Conservation (phyloP, 2,888 invertebrate genomes). For the Tuta absoluta region DNA sequence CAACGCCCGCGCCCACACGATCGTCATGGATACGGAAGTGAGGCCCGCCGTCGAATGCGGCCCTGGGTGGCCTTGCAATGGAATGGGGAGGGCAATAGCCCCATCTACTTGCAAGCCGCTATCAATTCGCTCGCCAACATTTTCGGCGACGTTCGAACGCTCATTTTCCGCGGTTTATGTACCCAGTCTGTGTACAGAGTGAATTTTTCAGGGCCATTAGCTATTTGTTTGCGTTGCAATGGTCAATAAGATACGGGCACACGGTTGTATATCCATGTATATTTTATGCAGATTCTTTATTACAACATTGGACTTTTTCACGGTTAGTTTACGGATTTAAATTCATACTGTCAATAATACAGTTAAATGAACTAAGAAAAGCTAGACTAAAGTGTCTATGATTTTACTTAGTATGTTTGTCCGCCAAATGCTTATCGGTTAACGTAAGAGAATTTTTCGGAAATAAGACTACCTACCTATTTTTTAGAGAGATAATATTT, state of each 20-base stretch:
- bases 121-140: constrained; percentile 72
- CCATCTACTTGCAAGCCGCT: constrained; percentile 65
- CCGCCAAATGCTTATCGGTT: too few relatives aligned
- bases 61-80: constrained; percentile 82
- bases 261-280: constrained; percentile 23
- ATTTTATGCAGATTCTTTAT: too few relatives aligned
- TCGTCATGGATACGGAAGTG: constrained; percentile 66
- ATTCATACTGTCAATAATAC: too few relatives aligned
- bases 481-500: too few relatives aligned
- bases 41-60: constrained; percentile 64
- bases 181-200: constrained; percentile 44
- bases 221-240: constrained; percentile 60
- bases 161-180: constrained; percentile 59
- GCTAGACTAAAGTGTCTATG: too few relatives aligned
- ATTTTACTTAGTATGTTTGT: too few relatives aligned
- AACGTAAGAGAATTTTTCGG: too few relatives aligned
- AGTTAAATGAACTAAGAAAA: too few relatives aligned
- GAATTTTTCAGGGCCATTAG: constrained; percentile 62
- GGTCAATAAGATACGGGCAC: constrained; percentile 44
- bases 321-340: too few relatives aligned
- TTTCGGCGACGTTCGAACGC: constrained; percentile 54
- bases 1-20: constrained; percentile 68
- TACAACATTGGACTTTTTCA: too few relatives aligned
- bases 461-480: too few relatives aligned
- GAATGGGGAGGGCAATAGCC: constrained; percentile 81